Evolutionary conservation across 2,797 vertebrate genomes (phyloP).

Genomic region (Mionectes olivaceus): DNA sequence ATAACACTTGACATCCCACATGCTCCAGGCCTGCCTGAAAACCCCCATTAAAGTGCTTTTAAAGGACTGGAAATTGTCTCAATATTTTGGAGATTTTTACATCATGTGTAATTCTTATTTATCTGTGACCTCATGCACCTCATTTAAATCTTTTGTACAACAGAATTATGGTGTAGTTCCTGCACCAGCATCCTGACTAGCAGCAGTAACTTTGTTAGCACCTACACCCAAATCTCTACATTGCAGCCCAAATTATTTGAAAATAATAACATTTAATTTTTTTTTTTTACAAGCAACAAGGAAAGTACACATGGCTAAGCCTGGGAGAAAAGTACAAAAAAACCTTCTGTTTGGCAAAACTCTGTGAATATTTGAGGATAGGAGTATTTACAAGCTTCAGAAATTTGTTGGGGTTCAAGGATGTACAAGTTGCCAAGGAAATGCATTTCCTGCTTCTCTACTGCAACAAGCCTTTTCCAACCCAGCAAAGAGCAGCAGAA

Average conservation of each 20-base stretch:
- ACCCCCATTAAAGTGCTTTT: not conserved
- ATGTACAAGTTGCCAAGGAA: not conserved
- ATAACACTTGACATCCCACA: not conserved
- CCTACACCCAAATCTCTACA: accelerated
- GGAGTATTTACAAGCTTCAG: not conserved
- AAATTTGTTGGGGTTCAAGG: not conserved
- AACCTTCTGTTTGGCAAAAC: not conserved
- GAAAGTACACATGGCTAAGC: not conserved
- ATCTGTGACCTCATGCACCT: not conserved
- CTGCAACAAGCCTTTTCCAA: not conserved
- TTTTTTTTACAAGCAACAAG: not conserved
- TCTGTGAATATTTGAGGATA: not conserved
- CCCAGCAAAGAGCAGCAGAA: not conserved
- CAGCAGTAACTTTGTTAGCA: not conserved
- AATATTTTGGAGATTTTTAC: not conserved
- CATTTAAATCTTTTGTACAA: not conserved
- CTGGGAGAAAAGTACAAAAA: not conserved
- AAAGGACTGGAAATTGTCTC: not conserved
- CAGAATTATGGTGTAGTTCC: not conserved
- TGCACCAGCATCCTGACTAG: not conserved
- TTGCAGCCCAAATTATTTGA: not conserved
- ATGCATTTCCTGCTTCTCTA: not conserved
- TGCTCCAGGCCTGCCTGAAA: not conserved
- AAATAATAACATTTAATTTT: not conserved
- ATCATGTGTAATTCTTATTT: not conserved